Percentiles rank a stretch among this genome's conserved stretches.
Conservation (phyloP, 2,888 invertebrate species). For the Agapostemon virescens region DNA sequence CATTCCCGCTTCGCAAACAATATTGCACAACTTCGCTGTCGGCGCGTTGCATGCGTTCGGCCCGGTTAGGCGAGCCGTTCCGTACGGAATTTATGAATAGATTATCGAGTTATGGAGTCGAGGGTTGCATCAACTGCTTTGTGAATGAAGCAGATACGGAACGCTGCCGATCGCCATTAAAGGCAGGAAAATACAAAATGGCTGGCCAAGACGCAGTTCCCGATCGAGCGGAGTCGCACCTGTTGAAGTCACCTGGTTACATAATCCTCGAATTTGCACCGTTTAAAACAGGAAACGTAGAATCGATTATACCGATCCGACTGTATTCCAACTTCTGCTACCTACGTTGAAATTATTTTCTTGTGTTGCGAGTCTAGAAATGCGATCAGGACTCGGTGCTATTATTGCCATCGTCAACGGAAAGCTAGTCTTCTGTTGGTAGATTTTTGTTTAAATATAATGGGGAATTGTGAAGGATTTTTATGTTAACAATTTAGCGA, state of each 20-base stretch:
- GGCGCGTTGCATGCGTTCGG: no score
- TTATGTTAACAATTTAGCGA: no score
- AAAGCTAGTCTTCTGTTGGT: no score
- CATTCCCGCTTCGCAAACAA: slow-evolving; percentile 41
- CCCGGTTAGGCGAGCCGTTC: not conserved
- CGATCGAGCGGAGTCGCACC: not conserved
- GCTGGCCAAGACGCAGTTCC: not conserved
- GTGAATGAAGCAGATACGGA: not conserved
- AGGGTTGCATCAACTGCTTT: not conserved
- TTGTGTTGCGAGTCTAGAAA: no score
- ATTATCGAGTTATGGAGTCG: not conserved
- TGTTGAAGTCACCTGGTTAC: not conserved
- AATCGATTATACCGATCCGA: no score
- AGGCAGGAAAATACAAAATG: not conserved
- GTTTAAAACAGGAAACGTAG: no score
- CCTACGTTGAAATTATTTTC: no score
- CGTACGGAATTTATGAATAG: slow-evolving; percentile 3
- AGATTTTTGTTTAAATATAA: no score
- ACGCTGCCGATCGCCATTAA: not conserved
- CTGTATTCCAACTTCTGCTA: no score
- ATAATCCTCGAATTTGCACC: not conserved
- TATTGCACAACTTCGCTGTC: slow-evolving; percentile 12
- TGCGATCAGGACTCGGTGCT: no score
- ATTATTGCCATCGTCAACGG: no score
- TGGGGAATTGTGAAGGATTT: no score